Base-by-base conservation (phyloP, 2,888 invertebrate species). In the Bruchidius siliquastri region DNA sequence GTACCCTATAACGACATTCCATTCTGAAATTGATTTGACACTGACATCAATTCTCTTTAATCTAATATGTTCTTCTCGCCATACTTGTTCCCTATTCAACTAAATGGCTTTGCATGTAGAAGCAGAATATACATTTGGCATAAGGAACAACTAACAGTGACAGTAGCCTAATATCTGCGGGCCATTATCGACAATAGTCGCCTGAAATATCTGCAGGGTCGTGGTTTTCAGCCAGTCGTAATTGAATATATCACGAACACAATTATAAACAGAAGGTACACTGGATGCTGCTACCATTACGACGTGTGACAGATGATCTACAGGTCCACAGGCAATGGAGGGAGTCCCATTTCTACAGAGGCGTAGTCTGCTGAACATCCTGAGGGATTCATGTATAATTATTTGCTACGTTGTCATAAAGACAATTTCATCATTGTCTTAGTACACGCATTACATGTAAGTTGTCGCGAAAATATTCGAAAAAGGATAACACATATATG, bases 271-370 rank as follows among this genome's bases (percentile, higher is more conserved):
- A 76, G 73, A 74, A 74, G 76, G 75, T 78, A 75, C 75, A 49
- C 49, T 49, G 49, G 49, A 49, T 49, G 74, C 74, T 72, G 49
- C 84, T 69, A 73, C 75, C 72, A 70, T 81, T 77, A 82, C 82
- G 82, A 81, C 81, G 79, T 82, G 82, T 82, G 82, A 82, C 82
- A 80, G 81, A 82, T 81, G 82, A 82, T 82, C 80, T 80, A 82
- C 81, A 79, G 79, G 80, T 80, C 77, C 76, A 77, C 77, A 49
- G 18, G 13, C 49, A 49, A 49, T 49, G 1, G 8, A 49, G 49
- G 18, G 1, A 13, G 49, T 18, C 18, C 8, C 49, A 13, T 49
- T n/a, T 49, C 49, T 13, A 13, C 49, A 49, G 6, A 18, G 18
- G 49, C 49, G 49, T 49, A 49, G 49, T 49, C 26, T 26, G 26